These are phyloP conservation scores for Archilochus colubris DNA, from an alignment of 2,113 vertebrate species.

Conservation along the genomic window DNA sequence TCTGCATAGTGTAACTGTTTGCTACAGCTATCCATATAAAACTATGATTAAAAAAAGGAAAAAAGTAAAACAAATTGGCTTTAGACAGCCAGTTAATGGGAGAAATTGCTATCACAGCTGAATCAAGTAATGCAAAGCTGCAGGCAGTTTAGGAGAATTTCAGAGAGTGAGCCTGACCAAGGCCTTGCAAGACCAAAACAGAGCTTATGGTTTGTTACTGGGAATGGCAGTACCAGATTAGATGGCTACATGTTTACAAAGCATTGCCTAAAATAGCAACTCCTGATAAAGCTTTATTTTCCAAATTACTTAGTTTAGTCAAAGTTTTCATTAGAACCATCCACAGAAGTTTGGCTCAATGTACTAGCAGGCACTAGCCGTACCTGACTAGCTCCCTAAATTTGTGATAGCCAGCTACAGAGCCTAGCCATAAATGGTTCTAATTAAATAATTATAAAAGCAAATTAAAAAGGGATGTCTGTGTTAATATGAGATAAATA, in stretches of 20 bases:
- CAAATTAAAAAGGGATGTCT: not conserved
- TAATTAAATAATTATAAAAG: not conserved
- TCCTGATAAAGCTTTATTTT: not conserved
- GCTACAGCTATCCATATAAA: not conserved
- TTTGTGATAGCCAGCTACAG: not conserved
- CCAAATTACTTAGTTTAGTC: not conserved
- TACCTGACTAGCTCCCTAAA: not conserved
- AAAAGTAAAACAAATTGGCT: not conserved
- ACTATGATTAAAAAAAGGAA: not conserved
- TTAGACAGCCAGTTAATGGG: not conserved
- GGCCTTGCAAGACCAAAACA: not conserved
- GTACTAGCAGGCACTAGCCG: not conserved
- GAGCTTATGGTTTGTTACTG: not conserved
- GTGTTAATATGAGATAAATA: not conserved
- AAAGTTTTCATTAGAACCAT: not conserved
- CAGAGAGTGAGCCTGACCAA: not conserved
- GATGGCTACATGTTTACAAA: not conserved
- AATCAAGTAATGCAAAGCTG: not conserved
- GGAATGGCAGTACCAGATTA: not conserved
- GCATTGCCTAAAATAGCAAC: not conserved
- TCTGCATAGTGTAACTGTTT: not conserved
- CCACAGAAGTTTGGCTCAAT: not conserved
- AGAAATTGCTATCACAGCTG: not conserved
- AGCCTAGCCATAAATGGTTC: not conserved
- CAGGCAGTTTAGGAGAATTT: not conserved